These are phyloP conservation scores for Macropodus opercularis DNA, from an alignment of 2,797 vertebrate species.

Conservation along the genomic window DNA sequence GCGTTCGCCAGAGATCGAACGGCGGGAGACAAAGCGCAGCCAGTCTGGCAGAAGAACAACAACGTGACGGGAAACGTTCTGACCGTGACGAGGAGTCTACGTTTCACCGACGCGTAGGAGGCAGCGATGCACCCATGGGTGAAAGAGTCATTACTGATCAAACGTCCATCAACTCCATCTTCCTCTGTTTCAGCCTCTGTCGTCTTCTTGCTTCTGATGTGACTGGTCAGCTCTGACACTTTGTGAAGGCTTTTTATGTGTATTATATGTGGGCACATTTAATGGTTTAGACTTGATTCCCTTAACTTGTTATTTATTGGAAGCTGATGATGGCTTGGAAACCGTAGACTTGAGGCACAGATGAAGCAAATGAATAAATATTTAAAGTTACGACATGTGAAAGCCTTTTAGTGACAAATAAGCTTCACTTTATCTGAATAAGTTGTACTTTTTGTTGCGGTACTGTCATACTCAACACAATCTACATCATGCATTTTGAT, in stretches of 20 bases:
- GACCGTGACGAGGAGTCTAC: conserved; percentile 21
- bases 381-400: conserved; percentile 27
- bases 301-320: conserved; percentile 2
- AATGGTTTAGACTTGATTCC: conserved; percentile 14
- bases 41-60: conserved; percentile 40
- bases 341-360: conserved; percentile 1
- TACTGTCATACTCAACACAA: conserved; percentile 16
- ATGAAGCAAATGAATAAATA: no score
- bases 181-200: conserved; percentile 28
- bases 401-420: conserved; percentile 38
- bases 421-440: conserved; percentile 48
- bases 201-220: conserved; percentile 41
- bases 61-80: conserved; percentile 28
- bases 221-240: conserved; percentile 32
- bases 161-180: conserved; percentile 56
- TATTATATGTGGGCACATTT: not conserved
- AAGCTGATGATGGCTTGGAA: conserved; percentile 1
- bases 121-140: conserved; percentile 48
- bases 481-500: no score
- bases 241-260: conserved; percentile 20
- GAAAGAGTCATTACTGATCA: conserved; percentile 62
- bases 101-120: conserved; percentile 32
- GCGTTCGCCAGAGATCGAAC: conserved; percentile 29
- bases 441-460: conserved; percentile 17
- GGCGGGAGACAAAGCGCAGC: conserved; percentile 34